These are phyloP conservation scores for Parapristionchus giblindavisi DNA, from an alignment of 2,888 invertebrate genomes.

Conservation along the genomic window DNA sequence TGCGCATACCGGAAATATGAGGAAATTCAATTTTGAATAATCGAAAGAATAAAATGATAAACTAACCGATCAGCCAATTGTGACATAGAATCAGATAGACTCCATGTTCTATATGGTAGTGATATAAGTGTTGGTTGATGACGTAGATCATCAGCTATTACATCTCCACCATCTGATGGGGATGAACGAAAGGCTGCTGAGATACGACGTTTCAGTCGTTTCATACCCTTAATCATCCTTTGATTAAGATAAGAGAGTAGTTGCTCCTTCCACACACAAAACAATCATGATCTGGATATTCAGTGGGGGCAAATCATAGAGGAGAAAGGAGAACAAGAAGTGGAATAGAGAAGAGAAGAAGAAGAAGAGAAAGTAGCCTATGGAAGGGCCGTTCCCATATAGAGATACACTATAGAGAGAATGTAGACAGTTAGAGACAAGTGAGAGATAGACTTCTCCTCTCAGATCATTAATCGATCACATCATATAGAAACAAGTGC, in stretches of 20 bases:
- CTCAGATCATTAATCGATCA: too few species aligned
- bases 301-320: slow-evolving; percentile 19
- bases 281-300: slow-evolving; percentile 24
- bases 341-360: slow-evolving; percentile 18
- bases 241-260: neutral
- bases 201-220: slow-evolving; percentile 60
- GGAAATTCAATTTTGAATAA: neutral
- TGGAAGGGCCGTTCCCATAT: too few species aligned
- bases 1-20: neutral
- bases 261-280: neutral
- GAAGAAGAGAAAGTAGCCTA: slow-evolving; percentile 22
- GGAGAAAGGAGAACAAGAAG: slow-evolving; percentile 13
- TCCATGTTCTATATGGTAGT: slow-evolving; percentile 34
- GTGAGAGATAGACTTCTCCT: too few species aligned
- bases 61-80: slow-evolving; percentile 56
- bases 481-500: too few species aligned
- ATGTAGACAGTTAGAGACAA: too few species aligned
- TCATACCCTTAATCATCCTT: slow-evolving; percentile 47
- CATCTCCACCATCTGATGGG: neutral
- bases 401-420: too few species aligned
- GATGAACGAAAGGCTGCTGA: slow-evolving; percentile 54
- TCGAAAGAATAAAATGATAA: neutral
- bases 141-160: slow-evolving; percentile 21
- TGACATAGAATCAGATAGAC: slow-evolving; percentile 59
- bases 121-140: slow-evolving; percentile 21